Evolutionary conservation across 2,113 vertebrate genomes (phyloP).

Genomic region (Poeciliopsis prolifica): DNA sequence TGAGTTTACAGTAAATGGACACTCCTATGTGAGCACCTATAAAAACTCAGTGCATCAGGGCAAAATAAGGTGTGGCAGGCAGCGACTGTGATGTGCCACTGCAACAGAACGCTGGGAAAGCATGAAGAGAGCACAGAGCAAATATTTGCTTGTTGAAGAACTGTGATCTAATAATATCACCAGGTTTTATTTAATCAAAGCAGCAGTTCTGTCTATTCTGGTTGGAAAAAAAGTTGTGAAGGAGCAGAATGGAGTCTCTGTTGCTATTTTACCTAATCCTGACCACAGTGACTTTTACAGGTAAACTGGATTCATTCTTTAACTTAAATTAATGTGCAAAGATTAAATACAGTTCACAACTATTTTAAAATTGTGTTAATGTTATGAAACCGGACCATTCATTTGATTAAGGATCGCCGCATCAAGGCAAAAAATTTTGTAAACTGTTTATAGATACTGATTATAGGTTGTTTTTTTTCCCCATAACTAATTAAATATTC

Average conservation of each 20-base stretch:
- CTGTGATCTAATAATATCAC: background rate
- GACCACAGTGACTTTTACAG: constrained; percentile 20
- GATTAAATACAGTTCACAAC: background rate
- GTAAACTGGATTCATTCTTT: constrained; percentile 42
- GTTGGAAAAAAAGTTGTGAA: background rate
- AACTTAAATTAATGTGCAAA: background rate
- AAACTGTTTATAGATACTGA: background rate
- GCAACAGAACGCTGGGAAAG: background rate
- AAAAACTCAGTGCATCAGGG: constrained; percentile 28
- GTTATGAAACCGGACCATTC: too few relatives aligned
- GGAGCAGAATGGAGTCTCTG: constrained; percentile 38
- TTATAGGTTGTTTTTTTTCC: constrained; percentile 1
- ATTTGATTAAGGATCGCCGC: background rate
- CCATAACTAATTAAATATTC: background rate
- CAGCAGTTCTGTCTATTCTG: background rate
- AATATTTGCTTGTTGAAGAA: constrained; percentile 60
- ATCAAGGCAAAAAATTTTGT: background rate
- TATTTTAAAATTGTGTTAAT: background rate
- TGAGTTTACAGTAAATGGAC: constrained; percentile 64
- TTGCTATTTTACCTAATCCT: constrained; percentile 43
- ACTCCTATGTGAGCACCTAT: constrained; percentile 40
- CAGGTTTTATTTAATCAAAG: constrained; percentile 10
- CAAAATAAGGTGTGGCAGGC: constrained; percentile 65
- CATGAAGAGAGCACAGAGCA: constrained; percentile 34
- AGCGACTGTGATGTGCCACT: constrained; percentile 1